A percentile compares a stretch with the other conserved stretches of the same genome.
Conservation (phyloP, 2,888 invertebrate genomes). For the Nebria brevicollis region DNA sequence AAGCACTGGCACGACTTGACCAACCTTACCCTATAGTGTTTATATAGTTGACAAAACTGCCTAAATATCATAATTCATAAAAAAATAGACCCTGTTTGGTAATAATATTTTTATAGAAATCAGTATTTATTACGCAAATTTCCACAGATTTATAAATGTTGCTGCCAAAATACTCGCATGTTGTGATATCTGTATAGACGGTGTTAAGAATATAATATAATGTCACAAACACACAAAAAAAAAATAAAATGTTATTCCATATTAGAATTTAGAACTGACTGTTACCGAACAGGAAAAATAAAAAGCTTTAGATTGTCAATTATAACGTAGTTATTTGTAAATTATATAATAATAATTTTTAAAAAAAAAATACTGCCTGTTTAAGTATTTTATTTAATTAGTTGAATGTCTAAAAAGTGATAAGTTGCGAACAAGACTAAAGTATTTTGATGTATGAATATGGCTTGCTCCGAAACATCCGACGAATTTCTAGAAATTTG, state of each 20-base stretch:
- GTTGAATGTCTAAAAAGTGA: slow-evolving; percentile 29
- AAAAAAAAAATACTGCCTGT: slow-evolving; percentile 17
- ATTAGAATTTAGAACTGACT: slow-evolving; percentile 42
- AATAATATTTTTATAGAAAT: slow-evolving; percentile 45
- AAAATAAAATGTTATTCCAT: slow-evolving; percentile 30
- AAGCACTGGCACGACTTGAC: too few relatives aligned
- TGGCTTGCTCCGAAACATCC: too few relatives aligned
- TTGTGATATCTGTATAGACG: slow-evolving; percentile 57
- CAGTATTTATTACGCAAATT: slow-evolving; percentile 36
- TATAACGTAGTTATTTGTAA: slow-evolving; percentile 32
- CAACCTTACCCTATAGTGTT: too few relatives aligned
- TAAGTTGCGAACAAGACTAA: slow-evolving; percentile 30
- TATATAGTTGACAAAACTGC: not conserved
- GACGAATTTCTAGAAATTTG: too few relatives aligned
- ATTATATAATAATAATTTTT: slow-evolving; percentile 17
- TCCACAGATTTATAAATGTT: slow-evolving; percentile 44
- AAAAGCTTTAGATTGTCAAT: slow-evolving; percentile 34
- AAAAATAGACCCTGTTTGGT: slow-evolving; percentile 38
- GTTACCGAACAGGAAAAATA: slow-evolving; percentile 29
- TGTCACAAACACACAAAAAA: slow-evolving; percentile 17
- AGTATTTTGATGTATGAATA: slow-evolving; percentile 11
- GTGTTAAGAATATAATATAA: slow-evolving; percentile 41
- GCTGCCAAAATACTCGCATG: slow-evolving; percentile 58
- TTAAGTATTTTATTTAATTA: slow-evolving; percentile 21
- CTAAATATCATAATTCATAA: not conserved